Conservation (phyloP, 1,140 invertebrate genomes). For the Chelonus insularis region DNA sequence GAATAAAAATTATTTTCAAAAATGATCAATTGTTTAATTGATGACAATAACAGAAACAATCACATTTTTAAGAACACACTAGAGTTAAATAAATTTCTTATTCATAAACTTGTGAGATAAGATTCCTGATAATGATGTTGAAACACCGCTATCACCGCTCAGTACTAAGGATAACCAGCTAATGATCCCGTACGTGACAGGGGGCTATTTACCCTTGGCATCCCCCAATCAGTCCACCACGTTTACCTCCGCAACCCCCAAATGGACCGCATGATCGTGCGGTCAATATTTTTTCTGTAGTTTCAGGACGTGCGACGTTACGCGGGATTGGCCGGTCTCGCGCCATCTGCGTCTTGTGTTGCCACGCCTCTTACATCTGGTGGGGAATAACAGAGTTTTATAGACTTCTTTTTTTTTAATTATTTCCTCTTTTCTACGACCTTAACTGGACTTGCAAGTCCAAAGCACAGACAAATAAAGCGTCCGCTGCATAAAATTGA, state of each 20-base stretch:
- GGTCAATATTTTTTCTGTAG: constrained; percentile 59
- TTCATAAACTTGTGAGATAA: no score
- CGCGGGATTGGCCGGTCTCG: constrained; percentile 11
- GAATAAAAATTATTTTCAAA: neutral
- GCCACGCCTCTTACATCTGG: constrained; percentile 4
- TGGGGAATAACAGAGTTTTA: neutral
- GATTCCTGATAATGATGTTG: constrained; percentile 43
- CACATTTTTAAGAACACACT: no score
- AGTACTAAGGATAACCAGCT: constrained; percentile 49
- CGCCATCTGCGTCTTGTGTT: neutral
- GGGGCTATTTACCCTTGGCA: constrained; percentile 47
- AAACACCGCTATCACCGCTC: constrained; percentile 42
- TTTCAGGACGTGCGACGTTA: neutral
- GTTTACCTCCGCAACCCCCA: constrained; percentile 57
- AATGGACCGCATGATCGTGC: constrained; percentile 58
- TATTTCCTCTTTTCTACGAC: no score
- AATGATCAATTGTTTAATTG: no score
- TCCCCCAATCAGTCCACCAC: constrained; percentile 40
- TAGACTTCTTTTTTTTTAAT: neutral
- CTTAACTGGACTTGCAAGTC: no score
- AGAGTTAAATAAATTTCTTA: neutral
- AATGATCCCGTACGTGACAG: constrained; percentile 54
- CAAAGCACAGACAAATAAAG: no score
- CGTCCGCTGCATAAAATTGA: no score
- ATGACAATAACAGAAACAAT: no score